phyloP scores from a whole-genome alignment of 2,113 vertebrate genomes.

The Myiozetetes cayanensis region DNA sequence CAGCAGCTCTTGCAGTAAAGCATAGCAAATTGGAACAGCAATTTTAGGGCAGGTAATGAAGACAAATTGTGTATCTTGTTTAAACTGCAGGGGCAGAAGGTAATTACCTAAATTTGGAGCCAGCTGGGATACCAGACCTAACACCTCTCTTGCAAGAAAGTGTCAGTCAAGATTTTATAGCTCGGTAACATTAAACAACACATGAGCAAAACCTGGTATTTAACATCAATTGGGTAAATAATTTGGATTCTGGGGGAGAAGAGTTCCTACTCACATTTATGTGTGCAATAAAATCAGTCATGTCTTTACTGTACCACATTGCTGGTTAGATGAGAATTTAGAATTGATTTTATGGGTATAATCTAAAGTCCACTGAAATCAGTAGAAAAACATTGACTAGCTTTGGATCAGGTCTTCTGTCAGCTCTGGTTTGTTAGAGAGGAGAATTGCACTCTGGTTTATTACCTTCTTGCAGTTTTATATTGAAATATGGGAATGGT shows the following conservation, averaged over 20 bases:
- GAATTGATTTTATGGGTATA: neutral
- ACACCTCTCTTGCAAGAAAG: conserved; percentile 1
- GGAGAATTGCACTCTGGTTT: neutral
- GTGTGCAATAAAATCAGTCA: neutral
- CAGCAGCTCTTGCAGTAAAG: conserved; percentile 38
- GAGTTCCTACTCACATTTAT: neutral
- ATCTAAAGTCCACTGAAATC: neutral
- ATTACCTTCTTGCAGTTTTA: neutral
- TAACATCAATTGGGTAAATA: neutral
- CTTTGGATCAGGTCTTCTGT: neutral
- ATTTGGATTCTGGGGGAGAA: neutral
- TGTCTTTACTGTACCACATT: neutral
- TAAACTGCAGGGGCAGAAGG: conserved; percentile 55
- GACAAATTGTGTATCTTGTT: conserved; percentile 52
- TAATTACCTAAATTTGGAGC: conserved; percentile 51
- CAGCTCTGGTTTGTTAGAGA: neutral
- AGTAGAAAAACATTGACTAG: neutral
- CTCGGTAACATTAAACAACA: neutral
- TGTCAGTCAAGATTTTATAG: conserved; percentile 33
- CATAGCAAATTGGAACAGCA: conserved; percentile 44
- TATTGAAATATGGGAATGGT: neutral
- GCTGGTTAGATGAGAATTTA: conserved; percentile 3
- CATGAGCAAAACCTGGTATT: neutral
- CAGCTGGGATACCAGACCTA: conserved; percentile 6
- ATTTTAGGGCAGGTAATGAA: conserved; percentile 56